A percentile compares a stretch with the other conserved stretches of the same genome.
Evolutionary conservation across 2,797 vertebrate species (phyloP).

Genomic region (Bufotes viridis): DNA sequence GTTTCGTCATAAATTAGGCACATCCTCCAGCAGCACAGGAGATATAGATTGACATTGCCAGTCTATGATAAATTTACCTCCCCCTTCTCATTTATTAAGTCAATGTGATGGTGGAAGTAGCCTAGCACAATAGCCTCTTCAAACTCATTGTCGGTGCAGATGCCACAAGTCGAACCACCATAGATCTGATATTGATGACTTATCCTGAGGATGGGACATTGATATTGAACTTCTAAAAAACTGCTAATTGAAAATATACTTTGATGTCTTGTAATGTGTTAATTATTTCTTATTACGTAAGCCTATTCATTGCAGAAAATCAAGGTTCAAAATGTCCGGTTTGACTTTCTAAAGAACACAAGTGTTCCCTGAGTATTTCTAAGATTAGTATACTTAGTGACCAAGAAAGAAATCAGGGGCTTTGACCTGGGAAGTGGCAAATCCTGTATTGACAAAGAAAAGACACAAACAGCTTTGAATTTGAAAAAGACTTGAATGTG

Average conservation of each 20-base stretch:
- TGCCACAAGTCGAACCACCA: too few relatives aligned
- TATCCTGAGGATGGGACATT: too few relatives aligned
- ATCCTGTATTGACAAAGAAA: slow-evolving; percentile 40
- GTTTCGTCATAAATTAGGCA: too few relatives aligned
- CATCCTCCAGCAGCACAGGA: too few relatives aligned
- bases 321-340: neutral
- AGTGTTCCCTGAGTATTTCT: neutral
- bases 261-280: neutral
- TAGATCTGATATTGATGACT: too few relatives aligned
- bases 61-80: too few relatives aligned
- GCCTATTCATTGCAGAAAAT: neutral
- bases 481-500: slow-evolving; percentile 22
- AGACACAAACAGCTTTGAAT: slow-evolving; percentile 20
- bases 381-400: neutral
- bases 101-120: too few relatives aligned
- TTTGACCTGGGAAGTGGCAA: neutral
- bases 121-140: too few relatives aligned
- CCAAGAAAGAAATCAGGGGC: neutral
- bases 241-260: neutral
- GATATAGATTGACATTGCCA: too few relatives aligned
- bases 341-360: neutral
- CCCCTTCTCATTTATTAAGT: too few relatives aligned
- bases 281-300: neutral
- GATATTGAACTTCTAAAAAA: too few relatives aligned
- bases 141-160: too few relatives aligned